Percentiles rank a stretch among this genome's conserved stretches.
Evolutionary conservation across 1,140 invertebrate genomes (phyloP).

Genomic region (Drosophila persimilis): DNA sequence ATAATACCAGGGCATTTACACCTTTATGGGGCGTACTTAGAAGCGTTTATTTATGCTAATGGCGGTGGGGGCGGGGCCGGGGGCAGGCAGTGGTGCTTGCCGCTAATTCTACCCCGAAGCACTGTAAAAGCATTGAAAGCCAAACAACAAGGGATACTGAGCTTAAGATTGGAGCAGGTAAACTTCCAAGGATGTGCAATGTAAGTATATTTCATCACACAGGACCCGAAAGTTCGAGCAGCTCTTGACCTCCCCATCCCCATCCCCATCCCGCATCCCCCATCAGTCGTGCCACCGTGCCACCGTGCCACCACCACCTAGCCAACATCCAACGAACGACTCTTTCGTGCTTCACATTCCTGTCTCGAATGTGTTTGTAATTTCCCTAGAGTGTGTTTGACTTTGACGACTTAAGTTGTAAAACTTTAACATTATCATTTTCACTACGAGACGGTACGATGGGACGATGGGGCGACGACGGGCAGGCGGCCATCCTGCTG

Average conservation of each 20-base stretch:
- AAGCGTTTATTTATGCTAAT: slow-evolving; percentile 82
- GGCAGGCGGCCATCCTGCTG: slow-evolving; percentile 12
- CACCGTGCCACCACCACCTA: neutral
- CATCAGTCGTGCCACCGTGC: neutral
- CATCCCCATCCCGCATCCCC: neutral
- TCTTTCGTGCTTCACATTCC: slow-evolving; percentile 54
- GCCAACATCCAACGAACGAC: slow-evolving; percentile 23
- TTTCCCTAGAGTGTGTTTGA: slow-evolving; percentile 83
- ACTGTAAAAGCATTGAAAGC: slow-evolving; percentile 70
- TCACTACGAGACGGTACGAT: slow-evolving; percentile 57
- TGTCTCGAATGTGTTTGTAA: slow-evolving; percentile 82
- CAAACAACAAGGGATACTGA: slow-evolving; percentile 49
- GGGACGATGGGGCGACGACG: slow-evolving; percentile 14
- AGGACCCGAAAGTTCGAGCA: slow-evolving; percentile 36
- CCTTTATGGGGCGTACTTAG: slow-evolving; percentile 78
- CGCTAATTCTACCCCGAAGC: slow-evolving; percentile 81
- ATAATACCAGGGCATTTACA: slow-evolving; percentile 79
- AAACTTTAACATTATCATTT: slow-evolving; percentile 83
- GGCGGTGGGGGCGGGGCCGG: slow-evolving; percentile 32
- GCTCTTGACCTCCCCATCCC: slow-evolving; percentile 54
- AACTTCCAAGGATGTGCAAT: slow-evolving; percentile 43
- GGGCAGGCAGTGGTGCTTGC: slow-evolving; percentile 37
- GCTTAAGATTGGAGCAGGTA: slow-evolving; percentile 74
- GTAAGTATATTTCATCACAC: slow-evolving; percentile 65
- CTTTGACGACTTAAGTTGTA: slow-evolving; percentile 83